Base-by-base conservation (phyloP, 1,140 invertebrate species). In the Dreissena rostriformis region DNA sequence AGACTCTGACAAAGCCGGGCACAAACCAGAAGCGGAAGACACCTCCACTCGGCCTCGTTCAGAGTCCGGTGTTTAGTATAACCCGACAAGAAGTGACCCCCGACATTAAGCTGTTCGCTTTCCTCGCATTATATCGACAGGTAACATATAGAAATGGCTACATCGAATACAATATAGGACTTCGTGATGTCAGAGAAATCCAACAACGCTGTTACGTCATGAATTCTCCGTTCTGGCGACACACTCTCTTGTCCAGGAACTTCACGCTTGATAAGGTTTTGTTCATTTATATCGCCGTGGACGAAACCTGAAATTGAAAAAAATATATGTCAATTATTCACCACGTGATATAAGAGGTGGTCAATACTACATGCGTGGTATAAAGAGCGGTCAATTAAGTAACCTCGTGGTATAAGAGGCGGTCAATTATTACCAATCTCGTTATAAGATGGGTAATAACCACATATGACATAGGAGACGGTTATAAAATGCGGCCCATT, bases 251-350 rank as follows among this genome's bases (percentile, higher is more conserved):
- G 65, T 12, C 39, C 87, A 24, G 52, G 55, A 7, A 67, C 66
- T 22, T 84, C 86, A 0, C 91, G 88, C 0, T 97, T 95, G 0
- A 98, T 90, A 19, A 98, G 95, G 93, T 98, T 98, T 89, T 97
- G 96, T 89, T 98, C 97, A 90, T 98, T 98, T 52, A 97, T 94
- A 91, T 98, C 98, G 6, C 97, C 98, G 89, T 98, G 97, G 80
- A 98, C 96, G 17, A 97, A 94, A 63, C 97, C 96, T 92, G 94
- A 65, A 79, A 79, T n/a, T n/a, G 17, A 61, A 61, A 61, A 61
- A 24, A 61, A 39, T 39, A 39, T 39, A 39, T 39, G 39, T 39
- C 39, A 39, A 39, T 39, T 39, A 39, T 39, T 39, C 39, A 39
- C 2, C 39, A 39, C 39, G 39, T 39, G 39, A 39, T 39, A 39